A percentile compares a stretch with the other conserved stretches of the same genome.
Conservation (phyloP, 2,113 vertebrate species). For the Pitta sordida region DNA sequence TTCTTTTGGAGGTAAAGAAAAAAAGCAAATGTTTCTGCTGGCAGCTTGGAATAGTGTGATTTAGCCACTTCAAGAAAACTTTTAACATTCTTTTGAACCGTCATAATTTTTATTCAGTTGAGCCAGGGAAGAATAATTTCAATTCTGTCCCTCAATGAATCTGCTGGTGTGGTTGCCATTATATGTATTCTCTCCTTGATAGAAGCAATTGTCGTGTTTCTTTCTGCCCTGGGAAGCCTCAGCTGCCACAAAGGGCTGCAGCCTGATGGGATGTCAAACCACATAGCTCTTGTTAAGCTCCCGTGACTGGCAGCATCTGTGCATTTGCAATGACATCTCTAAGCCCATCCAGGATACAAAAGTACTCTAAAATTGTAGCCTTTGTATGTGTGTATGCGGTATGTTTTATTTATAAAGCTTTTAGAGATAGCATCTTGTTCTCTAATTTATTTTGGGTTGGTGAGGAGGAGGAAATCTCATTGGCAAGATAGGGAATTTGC, state of each 20-base stretch:
- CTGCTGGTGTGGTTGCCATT: background rate
- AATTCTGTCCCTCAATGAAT: background rate
- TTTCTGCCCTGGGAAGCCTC: conserved; percentile 14
- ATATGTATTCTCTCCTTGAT: background rate
- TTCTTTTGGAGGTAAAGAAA: background rate
- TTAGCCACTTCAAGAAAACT: background rate
- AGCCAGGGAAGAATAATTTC: background rate
- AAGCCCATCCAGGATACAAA: conserved; percentile 29
- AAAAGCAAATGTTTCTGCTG: background rate
- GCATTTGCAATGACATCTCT: conserved; percentile 32
- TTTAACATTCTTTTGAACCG: background rate
- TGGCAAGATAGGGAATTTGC: conserved; percentile 47
- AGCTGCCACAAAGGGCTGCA: background rate
- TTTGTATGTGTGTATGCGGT: conserved; percentile 20
- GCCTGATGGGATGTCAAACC: conserved; percentile 35
- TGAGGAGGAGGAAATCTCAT: conserved; percentile 58
- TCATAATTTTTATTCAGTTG: background rate
- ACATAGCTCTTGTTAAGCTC: background rate
- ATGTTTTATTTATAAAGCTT: conserved; percentile 66
- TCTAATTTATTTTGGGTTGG: conserved; percentile 57
- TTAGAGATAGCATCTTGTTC: conserved; percentile 57
- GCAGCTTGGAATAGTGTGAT: background rate
- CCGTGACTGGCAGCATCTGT: conserved; percentile 22
- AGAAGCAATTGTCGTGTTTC: background rate
- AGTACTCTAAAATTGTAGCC: conserved; percentile 40